These are phyloP conservation scores for Plebejus argus DNA, from an alignment of 2,888 invertebrate genomes.

Conservation along the genomic window DNA sequence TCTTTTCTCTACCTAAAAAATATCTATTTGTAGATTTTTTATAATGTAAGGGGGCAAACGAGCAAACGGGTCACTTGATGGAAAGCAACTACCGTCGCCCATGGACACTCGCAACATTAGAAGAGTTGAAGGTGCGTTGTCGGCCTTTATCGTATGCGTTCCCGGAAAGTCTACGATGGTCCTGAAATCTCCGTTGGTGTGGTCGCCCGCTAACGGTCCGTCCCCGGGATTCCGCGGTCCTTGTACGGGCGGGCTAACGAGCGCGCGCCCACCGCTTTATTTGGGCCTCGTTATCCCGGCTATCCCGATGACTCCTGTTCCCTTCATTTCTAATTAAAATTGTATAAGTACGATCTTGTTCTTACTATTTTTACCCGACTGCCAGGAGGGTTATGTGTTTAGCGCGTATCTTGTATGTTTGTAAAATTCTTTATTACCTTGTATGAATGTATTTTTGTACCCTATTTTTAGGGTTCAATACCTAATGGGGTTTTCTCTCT, in stretches of 20 bases:
- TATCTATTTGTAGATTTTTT: too few species aligned
- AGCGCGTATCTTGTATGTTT: too few species aligned
- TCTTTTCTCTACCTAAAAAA: too few species aligned
- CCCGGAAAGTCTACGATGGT: neutral
- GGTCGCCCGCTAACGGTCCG: neutral
- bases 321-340: constrained; percentile 11
- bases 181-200: neutral
- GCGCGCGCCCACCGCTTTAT: constrained; percentile 5
- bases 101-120: too few species aligned
- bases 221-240: constrained; percentile 13
- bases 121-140: too few species aligned
- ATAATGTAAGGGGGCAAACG: too few species aligned
- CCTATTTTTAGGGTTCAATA: neutral
- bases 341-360: neutral
- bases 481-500: too few species aligned
- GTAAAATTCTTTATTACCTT: too few species aligned
- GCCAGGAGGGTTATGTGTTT: too few species aligned
- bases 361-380: neutral
- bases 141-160: too few species aligned
- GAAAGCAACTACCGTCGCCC: too few species aligned
- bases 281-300: constrained; percentile 5
- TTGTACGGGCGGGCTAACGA: constrained; percentile 6
- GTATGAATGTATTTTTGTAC: neutral
- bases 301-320: neutral
- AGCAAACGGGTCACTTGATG: too few species aligned